Percentiles rank a stretch among this genome's conserved stretches.
Evolutionary conservation across 2,888 invertebrate species (phyloP).

Genomic region (Hydriomena furcata): DNA sequence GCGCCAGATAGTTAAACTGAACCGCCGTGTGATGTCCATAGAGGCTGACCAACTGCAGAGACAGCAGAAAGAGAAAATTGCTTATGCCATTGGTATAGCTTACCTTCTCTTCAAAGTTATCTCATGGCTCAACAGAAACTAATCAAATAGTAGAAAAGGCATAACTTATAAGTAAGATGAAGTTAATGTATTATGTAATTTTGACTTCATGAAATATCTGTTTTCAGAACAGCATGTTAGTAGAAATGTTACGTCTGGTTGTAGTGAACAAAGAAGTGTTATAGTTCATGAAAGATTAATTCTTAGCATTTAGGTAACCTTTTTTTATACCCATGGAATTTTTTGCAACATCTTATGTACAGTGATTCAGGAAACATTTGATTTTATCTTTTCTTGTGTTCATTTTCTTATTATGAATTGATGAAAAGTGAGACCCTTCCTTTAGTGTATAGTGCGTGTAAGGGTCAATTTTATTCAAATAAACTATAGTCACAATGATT

Average conservation of each 20-base stretch:
- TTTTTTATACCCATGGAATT: conserved; percentile 64
- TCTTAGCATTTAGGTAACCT: conserved; percentile 71
- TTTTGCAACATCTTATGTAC: conserved; percentile 66
- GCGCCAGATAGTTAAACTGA: conserved; percentile 93
- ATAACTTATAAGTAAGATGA: conserved; percentile 66
- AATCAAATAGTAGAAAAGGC: conserved; percentile 50
- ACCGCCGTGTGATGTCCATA: conserved; percentile 92
- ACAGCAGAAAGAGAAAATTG: conserved; percentile 93
- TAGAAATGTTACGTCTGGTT: conserved; percentile 50
- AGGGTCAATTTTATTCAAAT: conserved; percentile 69
- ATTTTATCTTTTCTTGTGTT: conserved; percentile 52
- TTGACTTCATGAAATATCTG: conserved; percentile 64
- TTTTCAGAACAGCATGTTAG: conserved; percentile 46
- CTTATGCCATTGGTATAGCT: conserved; percentile 92
- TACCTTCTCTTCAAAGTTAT: conserved; percentile 94
- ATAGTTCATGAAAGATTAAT: conserved; percentile 52
- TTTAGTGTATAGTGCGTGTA: conserved; percentile 58
- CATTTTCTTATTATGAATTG: conserved; percentile 61
- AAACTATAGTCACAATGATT: conserved; percentile 50
- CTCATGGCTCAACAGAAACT: conserved; percentile 88
- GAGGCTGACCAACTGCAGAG: conserved; percentile 93
- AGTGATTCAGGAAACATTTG: conserved; percentile 50
- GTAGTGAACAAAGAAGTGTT: conserved; percentile 58
- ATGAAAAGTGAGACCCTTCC: conserved; percentile 52
- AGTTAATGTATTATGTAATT: conserved; percentile 58